Evolutionary conservation across 1,140 invertebrate genomes (phyloP), one percentile per base, ranked within the genome.

Genomic region (Diorhabda elongata): DNA sequence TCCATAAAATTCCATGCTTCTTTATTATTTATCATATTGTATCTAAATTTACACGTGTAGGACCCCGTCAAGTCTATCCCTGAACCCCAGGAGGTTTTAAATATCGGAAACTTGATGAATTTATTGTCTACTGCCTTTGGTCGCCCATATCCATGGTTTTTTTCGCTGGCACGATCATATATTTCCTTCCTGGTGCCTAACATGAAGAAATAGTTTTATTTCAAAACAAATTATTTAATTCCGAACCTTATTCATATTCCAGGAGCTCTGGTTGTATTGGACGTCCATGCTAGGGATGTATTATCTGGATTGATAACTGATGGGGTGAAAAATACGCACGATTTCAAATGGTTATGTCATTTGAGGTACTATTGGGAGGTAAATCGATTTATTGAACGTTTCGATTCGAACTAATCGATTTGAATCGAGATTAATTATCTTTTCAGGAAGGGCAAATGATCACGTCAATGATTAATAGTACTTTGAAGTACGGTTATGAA

Each of bases 331-430:
- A 85, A 84, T 47, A 85, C 90, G 58, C 89, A 91, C 71, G 95
- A 98, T 77, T 98, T 98, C 79, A 88, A 92, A 64, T 98, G 97
- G 97, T 82, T 97, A 3, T 93, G 91, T 78, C 84, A 88, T 74
- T 81, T 98, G 11, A 85, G 97, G 64, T 98, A 98, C 79, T 99
- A 98, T 79, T 98, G 95, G 94, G 90, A 93, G 83, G 93, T 94
- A 79, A 86, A 81, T 75, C 58, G 44, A 61, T 59, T 42, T n/a
- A 11, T 4, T 26, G 26, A 26, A 47, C 41, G 47, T 8, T 11
- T 11, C 56, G 26, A 26, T 26, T 26, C 26, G 26, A 26, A 26
- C 11, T 57, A 57, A 2, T 57, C 2, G 11, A 57, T 8, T 8
- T 57, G 2, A 57, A 8, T 57, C 56, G 2, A 8, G 56, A 8